Base-by-base conservation (phyloP, 2,888 invertebrate genomes). In the Epirrhoe alternata region DNA sequence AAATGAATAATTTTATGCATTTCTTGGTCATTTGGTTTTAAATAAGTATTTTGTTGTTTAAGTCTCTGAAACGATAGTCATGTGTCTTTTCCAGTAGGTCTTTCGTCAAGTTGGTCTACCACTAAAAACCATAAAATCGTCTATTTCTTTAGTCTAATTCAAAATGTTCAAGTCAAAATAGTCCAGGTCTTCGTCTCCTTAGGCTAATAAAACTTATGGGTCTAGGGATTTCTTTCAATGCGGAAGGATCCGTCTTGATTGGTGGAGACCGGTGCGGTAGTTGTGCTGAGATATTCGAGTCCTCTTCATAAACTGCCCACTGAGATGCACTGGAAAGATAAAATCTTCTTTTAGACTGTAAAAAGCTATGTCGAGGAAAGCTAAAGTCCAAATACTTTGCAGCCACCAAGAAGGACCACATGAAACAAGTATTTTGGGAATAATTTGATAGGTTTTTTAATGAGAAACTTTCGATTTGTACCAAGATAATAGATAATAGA, bases 281-380 rank as follows among this genome's bases (percentile, higher is more conserved):
- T 2, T 74, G 76, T 24, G 88, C 88, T 0, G 84, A 78, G 10
- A 89, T 73, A n/a, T 88, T 85, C 7, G 79, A 78, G 45, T 88
- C 85, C 70, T 94, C 94, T 2, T 93, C 92, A 70, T 91, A 94
- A 10, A 89, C 83, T 8, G 90, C 91, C 94, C 94, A 94, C 69
- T 86, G 88, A 0, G 88, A 84, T 33, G 92, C 90, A 81, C 94
- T 94, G 86, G 49, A 86, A 84, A 66, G 75, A 73, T 0, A 24
- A 8, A 61, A 47, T 16, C n/a, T 35, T 30, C 16, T 47, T 16
- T 47, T 16, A 4, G 89, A 81, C 94, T 93, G 86, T 52, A 86
- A 84, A 68, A 42, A 7, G 33, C 33, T 31, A 5, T 31, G 31
- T 31, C 33, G 33, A 33, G 33, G 33, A n/a, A n/a, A n/a, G n/a